phyloP scores from a whole-genome alignment of 2,888 invertebrate species.

The Helicoverpa assulta region DNA sequence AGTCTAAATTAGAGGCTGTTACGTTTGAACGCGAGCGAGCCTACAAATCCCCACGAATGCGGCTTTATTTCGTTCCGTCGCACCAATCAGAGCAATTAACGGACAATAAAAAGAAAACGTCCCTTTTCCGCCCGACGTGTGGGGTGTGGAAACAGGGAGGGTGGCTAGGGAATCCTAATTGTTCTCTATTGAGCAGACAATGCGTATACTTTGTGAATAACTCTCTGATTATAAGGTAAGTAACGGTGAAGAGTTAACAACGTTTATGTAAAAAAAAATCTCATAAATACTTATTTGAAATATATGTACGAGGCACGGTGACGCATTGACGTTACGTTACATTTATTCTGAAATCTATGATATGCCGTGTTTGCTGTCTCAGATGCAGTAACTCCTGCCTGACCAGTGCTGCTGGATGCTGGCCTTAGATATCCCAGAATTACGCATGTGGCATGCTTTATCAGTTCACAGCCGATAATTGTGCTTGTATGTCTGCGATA shows the following conservation, averaged over 20 bases:
- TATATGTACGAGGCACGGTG: no score
- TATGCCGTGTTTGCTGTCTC: background rate
- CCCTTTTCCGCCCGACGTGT: constrained; percentile 65
- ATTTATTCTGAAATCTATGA: background rate
- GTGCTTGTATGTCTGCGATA: background rate
- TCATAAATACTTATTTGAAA: constrained; percentile 6
- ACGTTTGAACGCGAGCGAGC: constrained; percentile 72
- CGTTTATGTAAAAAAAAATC: constrained; percentile 7
- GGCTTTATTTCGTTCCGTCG: constrained; percentile 81
- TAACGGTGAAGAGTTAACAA: constrained; percentile 33
- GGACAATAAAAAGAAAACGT: constrained; percentile 80
- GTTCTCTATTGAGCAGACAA: constrained; percentile 69
- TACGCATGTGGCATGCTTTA: background rate
- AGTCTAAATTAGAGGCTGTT: constrained; percentile 76
- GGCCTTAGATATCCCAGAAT: background rate
- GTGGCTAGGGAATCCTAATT: constrained; percentile 72
- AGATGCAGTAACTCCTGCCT: no score
- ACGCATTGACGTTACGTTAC: background rate
- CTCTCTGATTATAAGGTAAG: constrained; percentile 58
- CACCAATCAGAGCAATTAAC: constrained; percentile 87
- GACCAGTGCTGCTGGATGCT: no score
- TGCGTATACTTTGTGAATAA: constrained; percentile 64
- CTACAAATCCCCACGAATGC: constrained; percentile 78
- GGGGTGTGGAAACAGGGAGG: constrained; percentile 61
- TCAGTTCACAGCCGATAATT: background rate